Evolutionary conservation across 2,113 vertebrate genomes (phyloP).

Genomic region (Bos indicus): DNA sequence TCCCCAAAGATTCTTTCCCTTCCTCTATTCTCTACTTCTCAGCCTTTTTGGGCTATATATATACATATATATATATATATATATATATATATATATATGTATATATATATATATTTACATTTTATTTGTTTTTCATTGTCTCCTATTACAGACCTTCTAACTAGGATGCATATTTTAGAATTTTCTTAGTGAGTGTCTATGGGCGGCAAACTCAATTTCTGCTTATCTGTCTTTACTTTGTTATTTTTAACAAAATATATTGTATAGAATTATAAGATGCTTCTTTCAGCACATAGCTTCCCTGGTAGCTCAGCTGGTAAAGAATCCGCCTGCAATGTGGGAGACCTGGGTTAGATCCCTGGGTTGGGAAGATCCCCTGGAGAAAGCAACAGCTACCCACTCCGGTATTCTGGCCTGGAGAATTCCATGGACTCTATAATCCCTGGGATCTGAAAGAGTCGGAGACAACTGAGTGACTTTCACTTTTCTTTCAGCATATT

Average conservation of each 20-base stretch:
- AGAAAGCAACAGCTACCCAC: background rate
- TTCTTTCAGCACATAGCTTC: background rate
- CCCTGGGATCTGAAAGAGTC: background rate
- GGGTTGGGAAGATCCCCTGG: background rate
- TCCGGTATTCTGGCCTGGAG: background rate
- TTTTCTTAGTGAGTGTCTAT: background rate
- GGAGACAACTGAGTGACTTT: accelerated
- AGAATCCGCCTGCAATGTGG: background rate
- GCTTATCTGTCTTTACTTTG: background rate
- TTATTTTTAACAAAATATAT: background rate
- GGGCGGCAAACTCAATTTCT: background rate
- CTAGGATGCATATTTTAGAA: background rate
- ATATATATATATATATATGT: background rate
- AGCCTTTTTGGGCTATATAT: background rate
- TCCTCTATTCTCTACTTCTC: too few species aligned
- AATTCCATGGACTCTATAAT: background rate
- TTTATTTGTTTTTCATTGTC: background rate
- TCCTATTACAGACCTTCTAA: background rate
- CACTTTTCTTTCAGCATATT: background rate
- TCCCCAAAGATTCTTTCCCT: background rate
- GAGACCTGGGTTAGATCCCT: background rate
- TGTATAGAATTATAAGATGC: background rate
- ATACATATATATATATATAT: background rate
- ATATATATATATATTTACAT: background rate
- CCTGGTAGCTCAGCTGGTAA: background rate